Base-by-base conservation (phyloP, 2,113 vertebrate genomes). In the Pyrgilauda ruficollis region DNA sequence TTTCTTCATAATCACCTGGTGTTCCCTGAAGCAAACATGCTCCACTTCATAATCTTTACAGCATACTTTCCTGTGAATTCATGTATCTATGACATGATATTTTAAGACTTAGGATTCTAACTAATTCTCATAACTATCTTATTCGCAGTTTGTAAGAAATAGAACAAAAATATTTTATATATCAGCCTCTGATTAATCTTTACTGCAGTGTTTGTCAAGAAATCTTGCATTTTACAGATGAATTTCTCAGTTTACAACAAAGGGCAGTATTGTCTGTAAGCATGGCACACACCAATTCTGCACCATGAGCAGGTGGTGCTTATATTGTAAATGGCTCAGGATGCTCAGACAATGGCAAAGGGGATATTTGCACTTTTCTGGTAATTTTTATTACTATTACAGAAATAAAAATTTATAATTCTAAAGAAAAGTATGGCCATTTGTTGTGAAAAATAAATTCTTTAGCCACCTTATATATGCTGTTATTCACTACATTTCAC, bases 361-460 rank as follows among this genome's bases (percentile, higher is more conserved):
- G 79, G 87, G 64, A 80, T 95, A 94, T 76, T 69, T 66, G 18
- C 31, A 90, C 30, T 88, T 46, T 55, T 9, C 52, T 74, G 33
- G 4, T 79, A 73, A 84, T 73, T 91, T 84, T 83, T 68, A 72
- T 79, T 90, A 61, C 67, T 75, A 77, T 79, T 69, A 85, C 6
- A 37, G 27, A 83, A 61, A 73, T 50, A 49, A 63, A 78, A 62
- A 87, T 37, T 70, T 77, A n/a, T 49, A 53, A 47, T 64, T 56
- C 37, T 77, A 53, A 69, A 67, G 49, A 59, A 85, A 72, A 89
- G 11, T 20, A 68, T 63, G 35, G 37, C 6, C 1, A 6, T 58
- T 78, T 58, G 23, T 73, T 66, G 59, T 82, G 66, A 94, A 79
- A 31, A 94, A 96, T 94, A 95, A 95, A 94, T 55, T 49, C 14